Evolutionary conservation across 2,888 invertebrate genomes (phyloP).

Genomic region (Leptopilina syphax): DNA sequence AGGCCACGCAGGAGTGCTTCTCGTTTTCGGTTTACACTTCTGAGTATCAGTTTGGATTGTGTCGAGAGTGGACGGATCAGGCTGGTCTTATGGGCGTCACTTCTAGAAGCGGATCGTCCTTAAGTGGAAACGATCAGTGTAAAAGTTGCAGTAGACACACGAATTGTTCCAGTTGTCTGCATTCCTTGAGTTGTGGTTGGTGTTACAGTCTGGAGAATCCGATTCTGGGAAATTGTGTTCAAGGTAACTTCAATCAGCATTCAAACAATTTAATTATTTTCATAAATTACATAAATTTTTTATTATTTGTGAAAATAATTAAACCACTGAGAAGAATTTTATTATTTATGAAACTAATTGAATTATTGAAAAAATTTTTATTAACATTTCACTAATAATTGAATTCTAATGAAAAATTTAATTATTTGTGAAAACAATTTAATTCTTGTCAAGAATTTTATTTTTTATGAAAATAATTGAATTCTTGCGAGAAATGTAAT

Average conservation of each 20-base stretch:
- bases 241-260: constrained; percentile 89
- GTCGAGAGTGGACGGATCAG: constrained; percentile 95
- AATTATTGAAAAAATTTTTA: no score
- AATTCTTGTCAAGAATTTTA: no score
- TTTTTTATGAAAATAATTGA: no score
- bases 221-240: constrained; percentile 89
- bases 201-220: constrained; percentile 93
- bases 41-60: constrained; percentile 94
- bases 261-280: no score
- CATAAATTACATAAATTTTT: no score
- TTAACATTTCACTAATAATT: no score
- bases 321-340: no score
- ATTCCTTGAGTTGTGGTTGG: constrained; percentile 95
- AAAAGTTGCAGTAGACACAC: constrained; percentile 87
- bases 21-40: constrained; percentile 97
- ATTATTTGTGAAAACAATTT: no score
- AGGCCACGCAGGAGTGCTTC: constrained; percentile 93
- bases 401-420: no score
- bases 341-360: no score
- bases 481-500: no score
- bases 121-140: constrained; percentile 82
- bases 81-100: constrained; percentile 78
- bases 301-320: no score
- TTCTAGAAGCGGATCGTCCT: constrained; percentile 66
- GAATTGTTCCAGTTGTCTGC: constrained; percentile 88